phyloP scores from a whole-genome alignment of 2,888 invertebrate genomes.

The Philonicus albiceps region DNA sequence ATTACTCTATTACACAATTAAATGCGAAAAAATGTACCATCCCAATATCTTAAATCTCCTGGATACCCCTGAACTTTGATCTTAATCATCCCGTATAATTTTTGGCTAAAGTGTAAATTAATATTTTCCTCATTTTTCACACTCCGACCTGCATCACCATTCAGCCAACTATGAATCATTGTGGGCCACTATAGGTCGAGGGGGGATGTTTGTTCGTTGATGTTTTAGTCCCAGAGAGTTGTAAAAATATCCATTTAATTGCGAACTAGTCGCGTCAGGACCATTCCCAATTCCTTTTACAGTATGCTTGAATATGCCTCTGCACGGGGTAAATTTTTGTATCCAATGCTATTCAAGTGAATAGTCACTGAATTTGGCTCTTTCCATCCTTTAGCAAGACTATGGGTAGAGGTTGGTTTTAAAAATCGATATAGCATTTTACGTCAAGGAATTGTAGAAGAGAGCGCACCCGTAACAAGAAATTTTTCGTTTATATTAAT shows the following conservation, averaged over 20 bases:
- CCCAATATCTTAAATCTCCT: not conserved
- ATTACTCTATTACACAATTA: not conserved
- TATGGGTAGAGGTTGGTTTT: constrained; percentile 17
- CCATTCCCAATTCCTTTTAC: constrained; percentile 28
- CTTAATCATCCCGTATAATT: not conserved
- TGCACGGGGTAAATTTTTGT: not conserved
- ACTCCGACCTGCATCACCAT: not conserved
- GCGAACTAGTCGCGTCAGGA: constrained; percentile 28
- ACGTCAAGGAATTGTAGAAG: constrained; percentile 16
- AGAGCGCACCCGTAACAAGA: constrained; percentile 27
- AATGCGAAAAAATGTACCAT: not conserved
- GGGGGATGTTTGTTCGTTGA: not conserved
- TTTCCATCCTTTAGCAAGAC: constrained; percentile 48
- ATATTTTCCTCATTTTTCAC: not conserved
- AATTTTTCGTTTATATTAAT: not conserved
- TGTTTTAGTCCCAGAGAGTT: not conserved
- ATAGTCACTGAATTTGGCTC: not conserved
- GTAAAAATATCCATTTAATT: not conserved
- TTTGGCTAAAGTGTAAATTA: not conserved
- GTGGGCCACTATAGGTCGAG: not conserved
- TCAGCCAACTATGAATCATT: not conserved
- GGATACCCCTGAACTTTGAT: not conserved
- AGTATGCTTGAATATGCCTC: not conserved
- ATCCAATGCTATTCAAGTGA: not conserved
- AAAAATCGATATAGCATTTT: constrained; percentile 36